Evolutionary conservation across 2,113 vertebrate genomes (phyloP), one percentile per base, ranked within the genome.

Genomic region (Coregonus clupeaformis): DNA sequence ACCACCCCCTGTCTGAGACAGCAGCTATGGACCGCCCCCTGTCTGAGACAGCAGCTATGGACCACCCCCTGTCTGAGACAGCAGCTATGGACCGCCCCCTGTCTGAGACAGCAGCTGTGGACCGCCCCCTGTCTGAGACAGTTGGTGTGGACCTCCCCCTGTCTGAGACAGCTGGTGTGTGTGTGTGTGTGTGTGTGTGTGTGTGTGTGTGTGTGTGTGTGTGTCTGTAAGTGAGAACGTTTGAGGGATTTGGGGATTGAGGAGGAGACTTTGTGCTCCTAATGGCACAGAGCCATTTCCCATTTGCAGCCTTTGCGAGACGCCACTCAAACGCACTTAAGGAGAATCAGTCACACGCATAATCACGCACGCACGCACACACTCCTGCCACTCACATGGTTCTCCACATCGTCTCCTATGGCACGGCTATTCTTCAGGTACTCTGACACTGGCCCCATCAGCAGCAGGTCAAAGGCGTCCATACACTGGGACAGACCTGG

Each of bases 341-440:
- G 36, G 36, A 11, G 36, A 42, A 42, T 42, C 7, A 42, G 36
- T 11, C 36, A 42, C 36, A 42, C 14, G 1, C 14, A 4, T 14
- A 64, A 11, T 0, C n/a, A 1, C 12, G n/a, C 2, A 12, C 11
- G 3, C 2, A 49, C 57, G 1, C 47, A 47, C 29, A 66, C 32
- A 60, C 25, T 49, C 68, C 22, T 42, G 24, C 47, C n/a, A 94
- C 97, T 95, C 91, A 99, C 98, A n/a, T 99, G 98, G 77, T 92
- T 93, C 80, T 96, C 95, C 84, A 99, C 97, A 0, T 96, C 96
- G 0, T 93, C 94, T 75, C 97, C 97, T 59, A 99, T 95, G 80
- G 91, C 88, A 75, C 82, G 91, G 88, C 98, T 99, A 86, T 92
- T 87, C 84, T 90, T 94, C 78, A 98, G 81, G 89, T 97, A 99